These are phyloP conservation scores for Stegastes partitus DNA, from an alignment of 2,113 vertebrate species.

Conservation along the genomic window DNA sequence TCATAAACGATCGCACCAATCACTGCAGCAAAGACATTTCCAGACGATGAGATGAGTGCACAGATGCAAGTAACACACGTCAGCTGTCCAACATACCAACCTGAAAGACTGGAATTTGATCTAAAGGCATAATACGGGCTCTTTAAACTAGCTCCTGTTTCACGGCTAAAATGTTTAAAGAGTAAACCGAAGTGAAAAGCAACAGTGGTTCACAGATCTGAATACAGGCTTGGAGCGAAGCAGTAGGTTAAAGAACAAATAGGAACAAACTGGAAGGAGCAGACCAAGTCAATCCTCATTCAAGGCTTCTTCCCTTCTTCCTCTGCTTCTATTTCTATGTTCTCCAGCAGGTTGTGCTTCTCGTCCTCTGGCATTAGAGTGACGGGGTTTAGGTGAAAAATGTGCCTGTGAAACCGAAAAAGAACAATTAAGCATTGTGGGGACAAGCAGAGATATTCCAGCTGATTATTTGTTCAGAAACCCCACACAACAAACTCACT, in stretches of 20 bases:
- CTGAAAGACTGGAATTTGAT: no score
- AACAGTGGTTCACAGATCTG: not conserved
- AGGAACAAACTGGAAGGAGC: constrained; percentile 39
- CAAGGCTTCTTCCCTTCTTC: constrained; percentile 64
- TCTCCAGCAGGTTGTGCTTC: constrained; percentile 82
- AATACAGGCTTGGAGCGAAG: not conserved
- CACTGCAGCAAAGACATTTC: no score
- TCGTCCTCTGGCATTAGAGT: constrained; percentile 82
- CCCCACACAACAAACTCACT: constrained; percentile 82
- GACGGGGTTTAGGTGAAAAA: constrained; percentile 77
- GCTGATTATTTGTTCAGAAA: not conserved
- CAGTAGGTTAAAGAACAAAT: constrained; percentile 25
- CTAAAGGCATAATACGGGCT: not conserved
- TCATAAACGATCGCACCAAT: no score
- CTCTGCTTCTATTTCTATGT: constrained; percentile 66
- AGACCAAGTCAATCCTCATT: constrained; percentile 20
- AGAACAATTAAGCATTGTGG: not conserved
- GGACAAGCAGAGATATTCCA: not conserved
- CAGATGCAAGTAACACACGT: no score
- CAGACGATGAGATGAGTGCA: no score
- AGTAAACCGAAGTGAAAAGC: constrained; percentile 4
- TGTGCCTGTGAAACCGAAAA: constrained; percentile 62
- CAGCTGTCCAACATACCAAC: no score
- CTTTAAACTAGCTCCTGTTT: not conserved
- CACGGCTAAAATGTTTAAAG: not conserved